Base-by-base conservation (phyloP, 2,888 invertebrate genomes). In the Adineta ricciae region DNA sequence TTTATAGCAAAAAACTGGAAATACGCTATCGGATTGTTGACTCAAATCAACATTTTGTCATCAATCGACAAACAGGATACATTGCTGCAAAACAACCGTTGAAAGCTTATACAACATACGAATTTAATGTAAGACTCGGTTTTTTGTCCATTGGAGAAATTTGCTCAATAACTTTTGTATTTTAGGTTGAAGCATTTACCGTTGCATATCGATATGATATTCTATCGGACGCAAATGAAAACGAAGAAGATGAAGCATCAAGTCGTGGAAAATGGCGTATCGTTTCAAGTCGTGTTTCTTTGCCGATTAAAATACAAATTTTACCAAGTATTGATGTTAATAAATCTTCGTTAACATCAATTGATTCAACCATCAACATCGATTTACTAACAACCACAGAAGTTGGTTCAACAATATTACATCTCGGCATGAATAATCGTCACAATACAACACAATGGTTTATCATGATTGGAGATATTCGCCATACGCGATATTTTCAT, bases 1-100 rank as follows among this genome's bases (percentile, higher is more conserved):
- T 41, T 41, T 41, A n/a, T 38, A 11, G 41, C 41, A 78, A 41
- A 41, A 78, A 78, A n/a, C n/a, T 78, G 9, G 41, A 78, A 78
- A 64, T 78, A 41, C 73, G 41, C 1, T 78, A 78, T 78, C 1
- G 73, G 11, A 36, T 78, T 78, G 73, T 41, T 78, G 73, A 41
- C 41, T 24, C 73, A 41, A 78, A 36, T 41, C 36, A 78, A 41
- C 73, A 78, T 78, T 41, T 78, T 78, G n/a, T 78, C 41, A 78
- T 78, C 41, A 78, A 78, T 78, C 36, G 41, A 38, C 38, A 78
- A 78, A 78, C 41, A 2, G 73, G 73, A 78, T 78, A 78, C 2
- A 41, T 78, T 41, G 73, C 73, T 7, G 73, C 73, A 41, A 78
- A 78, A 78, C 41, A 78, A 78, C 73, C 41, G 41, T 78, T 41